Conservation (phyloP, 2,797 vertebrate species). For the Sebastes alutus region DNA sequence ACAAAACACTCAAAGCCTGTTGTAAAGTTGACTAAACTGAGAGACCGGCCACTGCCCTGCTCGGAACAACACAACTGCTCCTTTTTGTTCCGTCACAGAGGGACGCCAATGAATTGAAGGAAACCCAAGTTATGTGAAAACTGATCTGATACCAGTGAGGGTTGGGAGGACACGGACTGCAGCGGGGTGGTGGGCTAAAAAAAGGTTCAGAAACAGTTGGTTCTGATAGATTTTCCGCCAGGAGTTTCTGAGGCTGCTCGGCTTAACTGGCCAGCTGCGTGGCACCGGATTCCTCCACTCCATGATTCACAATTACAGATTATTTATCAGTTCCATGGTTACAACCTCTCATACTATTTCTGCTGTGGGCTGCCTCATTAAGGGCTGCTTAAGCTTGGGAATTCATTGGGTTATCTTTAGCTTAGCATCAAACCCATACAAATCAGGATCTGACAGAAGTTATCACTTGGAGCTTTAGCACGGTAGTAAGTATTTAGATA, state of each 20-base stretch:
- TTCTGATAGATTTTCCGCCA: constrained; percentile 60
- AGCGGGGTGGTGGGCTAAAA: constrained; percentile 20
- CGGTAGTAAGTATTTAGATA: neutral
- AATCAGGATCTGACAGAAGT: neutral
- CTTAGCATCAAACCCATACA: constrained; percentile 2
- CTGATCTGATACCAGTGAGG: constrained; percentile 40
- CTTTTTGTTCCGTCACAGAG: constrained; percentile 3
- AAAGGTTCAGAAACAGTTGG: constrained; percentile 63
- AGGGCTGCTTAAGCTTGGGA: neutral
- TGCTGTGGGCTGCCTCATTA: neutral
- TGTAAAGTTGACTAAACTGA: neutral
- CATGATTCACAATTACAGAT: constrained; percentile 55
- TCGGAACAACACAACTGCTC: neutral
- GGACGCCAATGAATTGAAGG: constrained; percentile 14
- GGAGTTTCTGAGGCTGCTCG: constrained; percentile 42
- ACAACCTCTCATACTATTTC: constrained; percentile 6
- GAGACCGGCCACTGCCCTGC: neutral
- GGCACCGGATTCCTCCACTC: constrained; percentile 43
- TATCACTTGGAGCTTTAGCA: neutral
- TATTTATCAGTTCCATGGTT: constrained; percentile 58
- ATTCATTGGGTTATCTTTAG: constrained; percentile 14
- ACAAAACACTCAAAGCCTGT: neutral
- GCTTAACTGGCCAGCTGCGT: constrained; percentile 47
- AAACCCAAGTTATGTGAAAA: constrained; percentile 49
- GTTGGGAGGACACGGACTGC: constrained; percentile 17